phyloP scores from a whole-genome alignment of 1,140 invertebrate species.

The Psilanteris sp. region DNA sequence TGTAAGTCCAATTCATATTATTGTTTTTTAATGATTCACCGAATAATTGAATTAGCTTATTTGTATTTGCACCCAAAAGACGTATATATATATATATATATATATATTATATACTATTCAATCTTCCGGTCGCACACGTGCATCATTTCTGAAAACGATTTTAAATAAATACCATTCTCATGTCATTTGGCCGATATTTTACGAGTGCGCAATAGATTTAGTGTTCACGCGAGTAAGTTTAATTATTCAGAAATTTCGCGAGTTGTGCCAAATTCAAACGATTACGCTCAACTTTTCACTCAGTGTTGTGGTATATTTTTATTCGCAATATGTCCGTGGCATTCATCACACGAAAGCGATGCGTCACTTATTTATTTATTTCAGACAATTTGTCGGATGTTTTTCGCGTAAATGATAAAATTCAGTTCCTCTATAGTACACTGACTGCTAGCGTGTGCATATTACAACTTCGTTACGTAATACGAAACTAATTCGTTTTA shows the following conservation, averaged over 20 bases:
- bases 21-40: too few relatives aligned
- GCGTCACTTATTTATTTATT: constrained; percentile 42
- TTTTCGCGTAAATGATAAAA: not conserved
- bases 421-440: not conserved
- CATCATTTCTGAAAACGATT: constrained; percentile 6
- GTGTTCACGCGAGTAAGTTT: constrained; percentile 51
- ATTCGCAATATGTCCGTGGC: constrained; percentile 1
- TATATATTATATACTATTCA: too few relatives aligned
- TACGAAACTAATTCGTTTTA: constrained; percentile 5
- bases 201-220: constrained; percentile 36
- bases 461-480: constrained; percentile 5
- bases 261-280: constrained; percentile 9
- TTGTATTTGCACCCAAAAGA: too few relatives aligned
- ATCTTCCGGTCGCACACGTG: constrained; percentile 1
- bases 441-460: not conserved
- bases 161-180: constrained; percentile 11
- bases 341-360: constrained; percentile 15
- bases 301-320: constrained; percentile 10
- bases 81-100: too few relatives aligned
- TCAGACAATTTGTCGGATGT: constrained; percentile 22
- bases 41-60: too few relatives aligned
- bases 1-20: too few relatives aligned
- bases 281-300: constrained; percentile 15
- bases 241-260: constrained; percentile 59
- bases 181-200: constrained; percentile 21